phyloP scores from a whole-genome alignment of 2,113 vertebrate species.

The Rhinopomastus cyanomelas region DNA sequence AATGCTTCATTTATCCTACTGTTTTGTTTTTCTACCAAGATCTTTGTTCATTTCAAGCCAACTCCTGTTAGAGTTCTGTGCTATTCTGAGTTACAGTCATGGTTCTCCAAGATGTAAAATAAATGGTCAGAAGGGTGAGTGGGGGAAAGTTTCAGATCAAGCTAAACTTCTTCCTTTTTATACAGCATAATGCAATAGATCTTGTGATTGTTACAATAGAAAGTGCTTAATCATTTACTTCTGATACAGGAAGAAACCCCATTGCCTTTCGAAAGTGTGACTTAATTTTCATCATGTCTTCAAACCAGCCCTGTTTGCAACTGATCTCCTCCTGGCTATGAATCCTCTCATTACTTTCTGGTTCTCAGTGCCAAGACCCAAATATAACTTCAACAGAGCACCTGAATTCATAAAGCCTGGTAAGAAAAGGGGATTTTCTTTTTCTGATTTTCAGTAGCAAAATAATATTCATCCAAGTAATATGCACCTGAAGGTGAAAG shows the following conservation, averaged over 20 bases:
- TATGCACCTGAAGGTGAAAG: background rate
- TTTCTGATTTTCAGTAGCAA: background rate
- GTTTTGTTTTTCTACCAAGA: background rate
- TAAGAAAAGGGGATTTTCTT: background rate
- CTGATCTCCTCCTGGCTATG: background rate
- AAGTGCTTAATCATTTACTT: background rate
- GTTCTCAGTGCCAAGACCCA: background rate
- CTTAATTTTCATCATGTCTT: background rate
- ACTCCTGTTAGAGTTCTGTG: background rate
- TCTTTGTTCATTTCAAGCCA: background rate
- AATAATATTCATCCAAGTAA: background rate
- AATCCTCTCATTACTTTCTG: background rate
- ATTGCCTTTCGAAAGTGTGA: background rate
- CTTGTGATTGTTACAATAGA: background rate
- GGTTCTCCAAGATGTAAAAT: background rate
- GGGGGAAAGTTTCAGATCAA: background rate
- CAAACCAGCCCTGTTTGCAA: background rate
- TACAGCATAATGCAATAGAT: background rate
- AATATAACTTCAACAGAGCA: background rate
- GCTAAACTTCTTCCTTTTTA: background rate
- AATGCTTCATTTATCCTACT: background rate
- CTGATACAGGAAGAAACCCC: background rate
- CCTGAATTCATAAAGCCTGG: background rate
- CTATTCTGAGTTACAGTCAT: background rate
- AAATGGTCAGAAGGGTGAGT: background rate